Evolutionary conservation across 37 sponge, comb jelly and placozoan species (phyloP).

Genomic region (Axinella damicornis): DNA sequence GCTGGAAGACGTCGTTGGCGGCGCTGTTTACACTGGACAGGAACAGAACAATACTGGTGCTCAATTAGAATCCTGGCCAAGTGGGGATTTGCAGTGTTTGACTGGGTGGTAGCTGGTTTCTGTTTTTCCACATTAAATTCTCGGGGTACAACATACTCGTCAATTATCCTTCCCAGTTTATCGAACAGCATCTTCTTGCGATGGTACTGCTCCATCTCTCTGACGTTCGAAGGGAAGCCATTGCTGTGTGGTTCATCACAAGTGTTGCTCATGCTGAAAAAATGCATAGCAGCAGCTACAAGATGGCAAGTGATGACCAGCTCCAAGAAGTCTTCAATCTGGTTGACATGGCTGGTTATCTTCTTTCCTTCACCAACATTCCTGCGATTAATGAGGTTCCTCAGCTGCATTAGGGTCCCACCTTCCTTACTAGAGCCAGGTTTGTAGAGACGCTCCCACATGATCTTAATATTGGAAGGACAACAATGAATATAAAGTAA

Average conservation of each 20-base stretch:
- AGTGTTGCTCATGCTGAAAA: background rate
- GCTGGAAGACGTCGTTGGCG: no score
- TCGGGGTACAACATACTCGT: background rate
- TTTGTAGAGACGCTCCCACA: background rate
- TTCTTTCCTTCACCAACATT: constrained; percentile 5
- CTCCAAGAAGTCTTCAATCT: constrained; percentile 23
- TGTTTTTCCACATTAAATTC: no score
- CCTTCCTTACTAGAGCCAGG: no score
- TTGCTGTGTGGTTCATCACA: background rate
- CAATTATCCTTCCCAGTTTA: constrained; percentile 13
- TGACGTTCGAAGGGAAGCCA: background rate
- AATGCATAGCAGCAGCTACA: constrained; percentile 8
- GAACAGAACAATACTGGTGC: no score
- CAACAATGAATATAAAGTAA: no score
- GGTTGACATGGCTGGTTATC: constrained; percentile 18
- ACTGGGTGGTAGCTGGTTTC: no score
- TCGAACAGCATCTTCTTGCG: background rate
- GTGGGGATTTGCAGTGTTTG: no score
- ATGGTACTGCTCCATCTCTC: background rate
- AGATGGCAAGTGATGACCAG: constrained; percentile 25
- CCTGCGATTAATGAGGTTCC: background rate
- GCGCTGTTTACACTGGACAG: no score
- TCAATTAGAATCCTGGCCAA: no score
- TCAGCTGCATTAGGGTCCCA: no score
- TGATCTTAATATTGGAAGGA: background rate